Evolutionary conservation across 2,888 invertebrate species (phyloP), one percentile per base, ranked within the genome.

Genomic region (Catocala nupta): DNA sequence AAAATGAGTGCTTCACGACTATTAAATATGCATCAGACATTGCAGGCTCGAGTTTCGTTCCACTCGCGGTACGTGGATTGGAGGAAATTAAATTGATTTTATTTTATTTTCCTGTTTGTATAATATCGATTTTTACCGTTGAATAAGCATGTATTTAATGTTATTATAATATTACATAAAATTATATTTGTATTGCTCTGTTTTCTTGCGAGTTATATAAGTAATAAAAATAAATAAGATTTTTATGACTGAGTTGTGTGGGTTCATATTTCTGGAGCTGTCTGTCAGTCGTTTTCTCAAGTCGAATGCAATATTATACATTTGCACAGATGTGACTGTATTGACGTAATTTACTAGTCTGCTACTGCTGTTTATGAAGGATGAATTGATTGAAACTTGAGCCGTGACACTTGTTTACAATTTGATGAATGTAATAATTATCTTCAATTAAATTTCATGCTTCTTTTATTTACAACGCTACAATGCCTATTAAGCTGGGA

Each of bases 21-120:
- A 65, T 59, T 69, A 57, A 63, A 70, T 67, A 68, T 65, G 51
- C 61, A 65, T 57, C 55, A 60, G 47, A 55, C 49, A 44, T 39
- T 63, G 49, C 50, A 36, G 53, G n/a, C 44, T n/a, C 10, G 13
- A 34, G 34, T 50, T 54, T 55, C 36, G 36, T 60, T 60, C 34
- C 34, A 43, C 36, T 55, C 12, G 43, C 42, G 36, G 36, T 49
- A 56, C 25, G 33, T 34, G 16, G 45, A 36, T 55, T 36, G 13
- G 16, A 42, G 44, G 25, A 34, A 44, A 16, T 54, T 45, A 36
- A 50, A 33, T 59, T 54, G 12, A 12, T 47, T 58, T 45, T 51
- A 45, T 45, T 52, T 44, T 47, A 44, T 47, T 33, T 16, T 36
- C 10, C 4, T 6, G 6, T 39, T 55, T 42, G 36, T 47, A 55